Evolutionary conservation across 2,113 vertebrate species (phyloP).

Genomic region (Notarius lentiginosus): DNA sequence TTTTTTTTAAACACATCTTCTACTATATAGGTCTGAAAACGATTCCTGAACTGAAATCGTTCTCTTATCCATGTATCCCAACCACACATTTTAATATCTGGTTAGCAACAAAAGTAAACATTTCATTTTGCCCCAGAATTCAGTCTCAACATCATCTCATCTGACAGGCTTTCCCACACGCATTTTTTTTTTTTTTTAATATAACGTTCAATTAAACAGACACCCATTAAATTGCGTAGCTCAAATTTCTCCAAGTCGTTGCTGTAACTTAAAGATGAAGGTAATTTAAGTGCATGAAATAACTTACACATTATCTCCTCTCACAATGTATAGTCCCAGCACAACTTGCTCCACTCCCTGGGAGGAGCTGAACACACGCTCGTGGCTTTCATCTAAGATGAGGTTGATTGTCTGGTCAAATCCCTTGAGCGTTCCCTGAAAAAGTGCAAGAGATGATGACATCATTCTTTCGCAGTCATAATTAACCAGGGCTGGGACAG

Average conservation of each 20-base stretch:
- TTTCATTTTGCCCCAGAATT: not conserved
- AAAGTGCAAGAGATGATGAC: not conserved
- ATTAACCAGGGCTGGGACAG: not conserved
- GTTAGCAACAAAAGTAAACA: no score
- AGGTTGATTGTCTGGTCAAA: constrained; percentile 99
- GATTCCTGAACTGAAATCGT: not conserved
- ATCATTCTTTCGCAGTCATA: not conserved
- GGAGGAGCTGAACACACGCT: constrained; percentile 97
- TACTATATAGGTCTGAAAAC: not conserved
- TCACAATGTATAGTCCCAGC: constrained; percentile 93
- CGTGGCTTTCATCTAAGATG: constrained; percentile 98
- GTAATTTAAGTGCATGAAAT: not conserved
- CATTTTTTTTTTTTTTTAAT: not conserved
- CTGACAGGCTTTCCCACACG: not conserved
- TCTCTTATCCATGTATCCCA: not conserved
- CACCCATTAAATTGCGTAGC: not conserved
- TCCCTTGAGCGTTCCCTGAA: constrained; percentile 93
- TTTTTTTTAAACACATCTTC: not conserved
- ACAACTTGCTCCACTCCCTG: constrained; percentile 99
- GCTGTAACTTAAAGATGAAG: not conserved
- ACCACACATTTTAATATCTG: not conserved
- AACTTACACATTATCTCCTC: constrained; percentile 98
- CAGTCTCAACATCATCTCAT: not conserved
- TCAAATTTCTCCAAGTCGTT: not conserved
- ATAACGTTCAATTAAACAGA: not conserved